Percentiles rank a stretch among this genome's conserved stretches.
phyloP scores from a whole-genome alignment of 2,113 vertebrate genomes.

The Callorhinus ursinus region DNA sequence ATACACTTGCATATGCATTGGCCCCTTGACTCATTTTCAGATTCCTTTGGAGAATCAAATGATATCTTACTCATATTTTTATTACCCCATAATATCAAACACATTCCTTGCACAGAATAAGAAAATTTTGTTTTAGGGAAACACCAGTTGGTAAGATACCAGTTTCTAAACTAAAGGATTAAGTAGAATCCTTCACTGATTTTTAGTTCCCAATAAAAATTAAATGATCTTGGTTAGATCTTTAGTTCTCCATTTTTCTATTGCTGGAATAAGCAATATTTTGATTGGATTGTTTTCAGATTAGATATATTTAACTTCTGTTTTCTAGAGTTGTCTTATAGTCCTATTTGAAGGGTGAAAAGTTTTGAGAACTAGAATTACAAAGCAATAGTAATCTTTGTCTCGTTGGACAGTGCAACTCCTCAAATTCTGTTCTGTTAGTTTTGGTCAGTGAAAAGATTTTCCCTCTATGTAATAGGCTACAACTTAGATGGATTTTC shows the following conservation, averaged over 20 bases:
- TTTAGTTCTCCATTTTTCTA: background rate
- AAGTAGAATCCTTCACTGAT: background rate
- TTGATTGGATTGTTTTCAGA: background rate
- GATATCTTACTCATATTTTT: background rate
- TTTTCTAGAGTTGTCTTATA: background rate
- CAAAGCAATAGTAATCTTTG: background rate
- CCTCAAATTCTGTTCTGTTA: background rate
- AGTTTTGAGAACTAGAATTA: background rate
- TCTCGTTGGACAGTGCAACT: background rate
- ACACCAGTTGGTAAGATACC: background rate
- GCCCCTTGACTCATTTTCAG: background rate
- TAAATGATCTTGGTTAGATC: background rate
- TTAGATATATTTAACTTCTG: background rate
- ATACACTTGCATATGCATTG: background rate
- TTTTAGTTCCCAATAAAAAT: background rate
- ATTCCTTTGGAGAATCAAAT: background rate
- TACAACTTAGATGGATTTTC: background rate
- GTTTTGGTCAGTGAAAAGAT: background rate
- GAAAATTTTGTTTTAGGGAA: background rate
- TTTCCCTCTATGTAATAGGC: background rate
- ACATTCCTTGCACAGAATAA: background rate
- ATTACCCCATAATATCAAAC: background rate
- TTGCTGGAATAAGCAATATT: background rate
- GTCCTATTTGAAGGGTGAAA: background rate
- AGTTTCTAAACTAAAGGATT: background rate